Evolutionary conservation across 1,140 invertebrate genomes (phyloP).

Genomic region (Cyclina sinensis): DNA sequence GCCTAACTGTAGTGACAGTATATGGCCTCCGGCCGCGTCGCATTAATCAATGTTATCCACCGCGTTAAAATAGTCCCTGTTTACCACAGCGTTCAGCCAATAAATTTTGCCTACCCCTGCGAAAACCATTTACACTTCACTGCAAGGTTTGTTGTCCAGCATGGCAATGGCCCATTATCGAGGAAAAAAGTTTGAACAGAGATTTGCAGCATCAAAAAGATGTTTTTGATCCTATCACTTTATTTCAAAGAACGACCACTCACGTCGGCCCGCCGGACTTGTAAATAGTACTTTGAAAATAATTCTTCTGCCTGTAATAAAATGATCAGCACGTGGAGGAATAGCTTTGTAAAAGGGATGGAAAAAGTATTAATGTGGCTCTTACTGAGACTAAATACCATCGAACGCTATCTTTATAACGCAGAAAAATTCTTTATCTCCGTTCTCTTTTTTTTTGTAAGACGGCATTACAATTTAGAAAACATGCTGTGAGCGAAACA

Average conservation of each 20-base stretch:
- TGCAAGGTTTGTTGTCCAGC: neutral
- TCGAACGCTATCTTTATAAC: neutral
- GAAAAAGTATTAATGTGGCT: neutral
- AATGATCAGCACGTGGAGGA: neutral
- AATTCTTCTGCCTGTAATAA: neutral
- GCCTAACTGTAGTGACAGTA: slow-evolving; percentile 32
- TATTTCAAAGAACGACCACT: slow-evolving; percentile 29
- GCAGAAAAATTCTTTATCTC: neutral
- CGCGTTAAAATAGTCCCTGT: slow-evolving; percentile 39
- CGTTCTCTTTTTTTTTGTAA: neutral
- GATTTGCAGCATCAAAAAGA: slow-evolving; percentile 20
- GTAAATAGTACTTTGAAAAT: slow-evolving; percentile 20
- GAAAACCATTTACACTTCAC: slow-evolving; percentile 11
- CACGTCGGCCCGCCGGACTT: neutral
- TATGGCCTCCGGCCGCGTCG: slow-evolving; percentile 15
- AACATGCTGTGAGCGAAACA: neutral
- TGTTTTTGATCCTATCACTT: slow-evolving; percentile 20
- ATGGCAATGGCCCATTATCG: slow-evolving; percentile 32
- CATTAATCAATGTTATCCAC: slow-evolving; percentile 35
- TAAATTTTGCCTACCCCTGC: slow-evolving; percentile 28
- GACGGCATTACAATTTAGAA: neutral
- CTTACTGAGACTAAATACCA: neutral
- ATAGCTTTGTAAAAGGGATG: neutral
- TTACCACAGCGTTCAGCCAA: slow-evolving; percentile 27
- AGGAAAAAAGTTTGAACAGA: neutral